These are phyloP conservation scores for Chaetodon trifascialis DNA, from an alignment of 2,113 vertebrate species.

Conservation along the genomic window DNA sequence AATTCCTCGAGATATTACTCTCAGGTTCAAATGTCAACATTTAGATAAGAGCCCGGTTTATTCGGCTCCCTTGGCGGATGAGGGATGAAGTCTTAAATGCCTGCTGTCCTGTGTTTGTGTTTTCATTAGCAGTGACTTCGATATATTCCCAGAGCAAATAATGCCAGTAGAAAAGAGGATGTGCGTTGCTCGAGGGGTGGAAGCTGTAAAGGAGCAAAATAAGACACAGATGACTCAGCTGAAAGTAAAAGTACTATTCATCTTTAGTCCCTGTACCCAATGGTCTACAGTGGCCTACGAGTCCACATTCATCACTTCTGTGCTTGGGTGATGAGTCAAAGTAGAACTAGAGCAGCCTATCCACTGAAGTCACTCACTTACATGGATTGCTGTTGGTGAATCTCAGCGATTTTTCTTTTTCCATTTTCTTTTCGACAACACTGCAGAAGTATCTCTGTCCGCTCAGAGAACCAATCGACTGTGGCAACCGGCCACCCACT, in stretches of 20 bases:
- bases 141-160: constrained; percentile 34
- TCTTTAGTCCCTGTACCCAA: constrained; percentile 11
- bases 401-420: constrained; percentile 54
- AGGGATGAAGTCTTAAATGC: constrained; percentile 52
- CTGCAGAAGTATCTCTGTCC: constrained; percentile 61
- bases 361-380: constrained; percentile 39
- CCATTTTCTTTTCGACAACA: constrained; percentile 62
- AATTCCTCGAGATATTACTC: constrained; percentile 76
- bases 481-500: constrained; percentile 68
- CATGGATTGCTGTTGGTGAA: constrained; percentile 41
- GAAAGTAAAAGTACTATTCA: constrained; percentile 23
- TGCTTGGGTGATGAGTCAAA: constrained; percentile 32
- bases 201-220: constrained; percentile 28
- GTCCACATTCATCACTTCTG: constrained; percentile 36
- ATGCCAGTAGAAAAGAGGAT: not conserved
- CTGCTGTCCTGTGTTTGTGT: constrained; percentile 44
- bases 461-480: constrained; percentile 71
- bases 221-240: constrained; percentile 40
- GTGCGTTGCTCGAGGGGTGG: not conserved
- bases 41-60: constrained; percentile 68
- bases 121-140: constrained; percentile 54
- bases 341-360: constrained; percentile 19
- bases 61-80: constrained; percentile 35
- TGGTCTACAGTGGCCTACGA: constrained; percentile 12
- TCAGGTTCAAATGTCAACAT: constrained; percentile 80